Percentiles rank a stretch among this genome's conserved stretches.
Conservation (phyloP, 2,113 vertebrate genomes). For the Seriola dumerili region DNA sequence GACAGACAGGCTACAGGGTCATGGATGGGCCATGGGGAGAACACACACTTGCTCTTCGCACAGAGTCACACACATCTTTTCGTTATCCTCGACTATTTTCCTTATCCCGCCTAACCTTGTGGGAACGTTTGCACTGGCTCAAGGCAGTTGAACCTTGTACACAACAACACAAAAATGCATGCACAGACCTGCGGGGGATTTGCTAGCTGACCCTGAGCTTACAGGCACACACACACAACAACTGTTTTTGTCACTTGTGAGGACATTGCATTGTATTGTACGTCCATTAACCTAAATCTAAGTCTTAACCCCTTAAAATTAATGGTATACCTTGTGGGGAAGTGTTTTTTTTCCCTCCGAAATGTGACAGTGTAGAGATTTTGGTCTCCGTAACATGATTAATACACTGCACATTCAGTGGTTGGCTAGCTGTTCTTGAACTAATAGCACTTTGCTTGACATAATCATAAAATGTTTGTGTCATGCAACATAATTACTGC, state of each 20-base stretch:
- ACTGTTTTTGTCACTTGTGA: neutral
- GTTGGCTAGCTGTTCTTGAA: conserved; percentile 32
- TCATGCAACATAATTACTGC: conserved; percentile 39
- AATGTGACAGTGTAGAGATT: neutral
- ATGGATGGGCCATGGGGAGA: conserved; percentile 60
- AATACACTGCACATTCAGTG: neutral
- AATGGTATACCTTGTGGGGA: conserved; percentile 16
- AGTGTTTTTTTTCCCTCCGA: neutral
- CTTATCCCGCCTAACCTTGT: conserved; percentile 48
- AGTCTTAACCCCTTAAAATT: conserved; percentile 1
- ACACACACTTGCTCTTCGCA: conserved; percentile 60
- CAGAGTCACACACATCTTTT: conserved; percentile 39
- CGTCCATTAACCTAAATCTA: neutral
- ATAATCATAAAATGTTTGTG: conserved; percentile 51
- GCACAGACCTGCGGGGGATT: conserved; percentile 35
- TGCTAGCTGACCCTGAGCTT: conserved; percentile 25
- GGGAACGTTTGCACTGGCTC: conserved; percentile 40
- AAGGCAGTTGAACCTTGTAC: conserved; percentile 45
- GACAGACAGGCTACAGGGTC: conserved; percentile 76
- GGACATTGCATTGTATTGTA: conserved; percentile 19
- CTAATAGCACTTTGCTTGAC: conserved; percentile 32
- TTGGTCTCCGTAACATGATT: neutral
- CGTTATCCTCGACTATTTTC: conserved; percentile 25
- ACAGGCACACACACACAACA: neutral
- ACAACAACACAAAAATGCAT: conserved; percentile 40